Conservation (phyloP, 2,113 vertebrate species). For the Gymnocephalus cernua region DNA sequence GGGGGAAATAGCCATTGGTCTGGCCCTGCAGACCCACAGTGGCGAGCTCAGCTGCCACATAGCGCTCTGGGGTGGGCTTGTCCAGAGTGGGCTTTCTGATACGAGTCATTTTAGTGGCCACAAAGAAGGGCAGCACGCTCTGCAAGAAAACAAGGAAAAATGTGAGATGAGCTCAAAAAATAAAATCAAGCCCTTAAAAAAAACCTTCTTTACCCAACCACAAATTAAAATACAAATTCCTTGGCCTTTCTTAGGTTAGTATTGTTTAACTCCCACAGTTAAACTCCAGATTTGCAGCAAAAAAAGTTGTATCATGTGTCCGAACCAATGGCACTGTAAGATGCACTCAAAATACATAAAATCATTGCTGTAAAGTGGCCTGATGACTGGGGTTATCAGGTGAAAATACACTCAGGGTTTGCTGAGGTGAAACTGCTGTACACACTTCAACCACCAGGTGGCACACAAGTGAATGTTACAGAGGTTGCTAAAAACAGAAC, state of each 20-base stretch:
- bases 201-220: background rate
- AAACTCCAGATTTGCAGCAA: background rate
- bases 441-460: constrained; percentile 47
- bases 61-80: constrained; percentile 89
- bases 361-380: too few relatives aligned
- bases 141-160: constrained; percentile 56
- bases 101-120: constrained; percentile 93
- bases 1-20: constrained; percentile 91
- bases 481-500: constrained; percentile 56
- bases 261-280: background rate
- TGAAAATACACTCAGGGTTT: constrained; percentile 24
- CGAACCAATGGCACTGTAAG: background rate
- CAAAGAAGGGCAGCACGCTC: constrained; percentile 92
- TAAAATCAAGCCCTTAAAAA: background rate
- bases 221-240: background rate
- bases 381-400: background rate
- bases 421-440: constrained; percentile 44
- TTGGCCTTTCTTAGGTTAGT: background rate
- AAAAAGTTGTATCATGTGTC: background rate
- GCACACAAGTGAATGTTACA: constrained; percentile 15
- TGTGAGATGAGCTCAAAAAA: background rate
- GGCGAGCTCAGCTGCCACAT: constrained; percentile 88
- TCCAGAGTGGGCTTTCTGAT: constrained; percentile 89
- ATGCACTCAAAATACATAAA: background rate
- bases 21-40: constrained; percentile 90